Evolutionary conservation across 2,888 invertebrate species (phyloP).

Genomic region (Eueremaeus valkanovi): DNA sequence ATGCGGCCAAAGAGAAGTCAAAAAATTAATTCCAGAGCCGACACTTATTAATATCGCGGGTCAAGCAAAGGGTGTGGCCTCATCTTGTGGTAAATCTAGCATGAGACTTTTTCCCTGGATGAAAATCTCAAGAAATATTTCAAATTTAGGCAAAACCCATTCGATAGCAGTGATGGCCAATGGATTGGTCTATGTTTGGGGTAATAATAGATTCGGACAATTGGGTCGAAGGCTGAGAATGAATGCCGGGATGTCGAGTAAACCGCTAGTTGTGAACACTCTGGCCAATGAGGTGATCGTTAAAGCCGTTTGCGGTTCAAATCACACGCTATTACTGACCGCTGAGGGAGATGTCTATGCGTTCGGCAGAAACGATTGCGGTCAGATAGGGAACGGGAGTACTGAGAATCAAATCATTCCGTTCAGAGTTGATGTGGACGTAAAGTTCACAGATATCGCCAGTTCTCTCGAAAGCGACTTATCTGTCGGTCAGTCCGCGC

Average conservation of each 20-base stretch:
- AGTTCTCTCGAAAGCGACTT: neutral
- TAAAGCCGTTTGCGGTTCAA: conserved; percentile 8
- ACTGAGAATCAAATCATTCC: neutral
- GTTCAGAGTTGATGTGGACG: neutral
- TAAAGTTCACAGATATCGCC: neutral
- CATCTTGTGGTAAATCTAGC: neutral
- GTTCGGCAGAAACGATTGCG: neutral
- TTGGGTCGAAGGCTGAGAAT: neutral
- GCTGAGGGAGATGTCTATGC: neutral
- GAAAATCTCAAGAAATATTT: too few species aligned
- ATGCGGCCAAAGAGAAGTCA: too few species aligned
- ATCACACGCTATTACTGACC: neutral
- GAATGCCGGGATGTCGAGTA: neutral
- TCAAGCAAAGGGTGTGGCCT: too few species aligned
- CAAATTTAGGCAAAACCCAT: too few species aligned
- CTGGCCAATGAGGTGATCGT: neutral
- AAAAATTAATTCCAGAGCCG: too few species aligned
- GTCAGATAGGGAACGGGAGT: neutral
- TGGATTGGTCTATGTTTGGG: conserved; percentile 8
- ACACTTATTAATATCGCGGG: too few species aligned
- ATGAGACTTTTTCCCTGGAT: too few species aligned
- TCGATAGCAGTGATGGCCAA: neutral
- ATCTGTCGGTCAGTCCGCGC: neutral
- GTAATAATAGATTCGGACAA: neutral
- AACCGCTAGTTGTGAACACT: neutral